Conservation (phyloP, 2,888 invertebrate genomes). For the Brachycybe producta region DNA sequence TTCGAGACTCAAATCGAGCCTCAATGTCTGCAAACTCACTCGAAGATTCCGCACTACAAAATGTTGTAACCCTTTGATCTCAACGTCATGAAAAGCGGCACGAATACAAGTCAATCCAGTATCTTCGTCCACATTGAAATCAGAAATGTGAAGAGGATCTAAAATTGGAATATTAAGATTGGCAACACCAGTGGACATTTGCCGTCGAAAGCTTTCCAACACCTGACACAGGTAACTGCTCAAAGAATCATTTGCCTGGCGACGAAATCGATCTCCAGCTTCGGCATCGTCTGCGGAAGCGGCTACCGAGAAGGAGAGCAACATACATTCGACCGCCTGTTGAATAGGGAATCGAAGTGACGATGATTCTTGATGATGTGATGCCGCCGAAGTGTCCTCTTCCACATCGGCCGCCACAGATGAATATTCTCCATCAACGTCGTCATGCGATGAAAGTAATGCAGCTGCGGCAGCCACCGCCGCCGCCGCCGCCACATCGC, state of each 20-base stretch:
- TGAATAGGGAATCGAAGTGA: constrained; percentile 16
- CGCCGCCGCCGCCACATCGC: too few relatives aligned
- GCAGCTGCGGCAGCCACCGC: too few relatives aligned
- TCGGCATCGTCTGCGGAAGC: constrained; percentile 10
- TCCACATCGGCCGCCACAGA: too few relatives aligned
- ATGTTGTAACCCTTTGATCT: constrained; percentile 20
- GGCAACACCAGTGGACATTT: constrained; percentile 22
- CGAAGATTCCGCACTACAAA: constrained; percentile 21
- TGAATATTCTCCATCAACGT: too few relatives aligned
- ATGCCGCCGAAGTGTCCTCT: too few relatives aligned
- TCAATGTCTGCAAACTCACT: constrained; percentile 17
- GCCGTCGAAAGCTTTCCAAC: constrained; percentile 22
- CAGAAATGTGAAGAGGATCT: constrained; percentile 21
- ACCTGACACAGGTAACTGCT: constrained; percentile 17
- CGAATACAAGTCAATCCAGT: constrained; percentile 18
- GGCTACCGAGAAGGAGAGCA: constrained; percentile 18
- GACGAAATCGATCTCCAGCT: constrained; percentile 10
- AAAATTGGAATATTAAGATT: constrained; percentile 23
- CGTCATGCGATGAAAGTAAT: too few relatives aligned
- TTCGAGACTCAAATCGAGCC: constrained; percentile 19
- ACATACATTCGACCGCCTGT: constrained; percentile 19
- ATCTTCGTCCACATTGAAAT: constrained; percentile 20
- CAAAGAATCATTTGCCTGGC: constrained; percentile 18
- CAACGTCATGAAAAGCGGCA: constrained; percentile 19
- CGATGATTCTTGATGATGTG: neutral